Evolutionary conservation across 2,113 vertebrate genomes (phyloP).

Genomic region (Pavo muticus): DNA sequence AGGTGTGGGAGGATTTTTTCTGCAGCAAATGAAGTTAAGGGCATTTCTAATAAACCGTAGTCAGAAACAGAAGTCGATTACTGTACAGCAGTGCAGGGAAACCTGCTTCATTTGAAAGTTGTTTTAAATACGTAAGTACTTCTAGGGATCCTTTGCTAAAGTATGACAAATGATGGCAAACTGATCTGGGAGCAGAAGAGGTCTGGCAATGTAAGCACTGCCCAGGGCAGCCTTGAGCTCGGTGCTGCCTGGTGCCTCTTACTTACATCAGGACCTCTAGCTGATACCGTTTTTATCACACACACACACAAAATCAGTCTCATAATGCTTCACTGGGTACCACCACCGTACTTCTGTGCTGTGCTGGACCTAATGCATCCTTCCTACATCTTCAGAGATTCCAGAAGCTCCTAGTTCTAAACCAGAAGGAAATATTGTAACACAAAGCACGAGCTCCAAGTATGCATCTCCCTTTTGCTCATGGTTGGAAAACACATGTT

Average conservation of each 20-base stretch:
- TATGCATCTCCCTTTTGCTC: background rate
- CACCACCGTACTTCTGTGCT: background rate
- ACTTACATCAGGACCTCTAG: background rate
- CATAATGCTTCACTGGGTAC: background rate
- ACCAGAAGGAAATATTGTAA: background rate
- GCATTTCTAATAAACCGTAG: background rate
- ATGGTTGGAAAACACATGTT: background rate
- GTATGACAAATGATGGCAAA: background rate
- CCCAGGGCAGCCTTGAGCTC: background rate
- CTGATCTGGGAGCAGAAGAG: background rate
- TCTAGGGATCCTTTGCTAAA: background rate
- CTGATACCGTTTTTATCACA: background rate
- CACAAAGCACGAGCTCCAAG: background rate
- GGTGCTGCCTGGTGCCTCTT: background rate
- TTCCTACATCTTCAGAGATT: background rate
- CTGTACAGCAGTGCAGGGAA: background rate
- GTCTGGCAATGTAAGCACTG: accelerated
- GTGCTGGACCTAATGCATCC: background rate
- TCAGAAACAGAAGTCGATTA: background rate
- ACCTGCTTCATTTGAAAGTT: background rate
- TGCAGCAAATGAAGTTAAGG: background rate
- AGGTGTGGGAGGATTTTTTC: background rate
- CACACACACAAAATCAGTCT: background rate
- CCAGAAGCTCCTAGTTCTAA: background rate
- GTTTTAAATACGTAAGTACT: background rate